Conservation (phyloP, 1,140 invertebrate genomes). For the Hycleus cichorii region DNA sequence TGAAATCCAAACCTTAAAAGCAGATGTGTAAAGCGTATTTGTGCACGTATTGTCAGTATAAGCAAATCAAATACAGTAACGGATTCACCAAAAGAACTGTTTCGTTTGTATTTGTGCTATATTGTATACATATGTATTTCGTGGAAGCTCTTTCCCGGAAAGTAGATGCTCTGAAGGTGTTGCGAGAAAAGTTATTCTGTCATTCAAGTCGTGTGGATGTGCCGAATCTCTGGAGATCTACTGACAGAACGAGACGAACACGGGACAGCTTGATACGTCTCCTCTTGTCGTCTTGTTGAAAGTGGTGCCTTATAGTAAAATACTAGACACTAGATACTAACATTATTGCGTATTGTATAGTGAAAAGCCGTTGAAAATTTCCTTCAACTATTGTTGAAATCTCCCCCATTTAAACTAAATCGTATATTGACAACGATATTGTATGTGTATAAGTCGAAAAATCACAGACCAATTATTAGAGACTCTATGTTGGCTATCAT, state of each 20-base stretch:
- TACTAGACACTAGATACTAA: too few relatives aligned
- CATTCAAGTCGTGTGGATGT: slow-evolving; percentile 29
- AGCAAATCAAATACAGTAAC: slow-evolving; percentile 19
- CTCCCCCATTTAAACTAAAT: too few relatives aligned
- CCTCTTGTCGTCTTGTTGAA: too few relatives aligned
- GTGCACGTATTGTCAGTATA: slow-evolving; percentile 13
- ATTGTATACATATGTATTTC: not conserved
- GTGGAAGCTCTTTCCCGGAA: slow-evolving; percentile 22
- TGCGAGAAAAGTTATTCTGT: slow-evolving; percentile 28
- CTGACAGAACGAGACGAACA: slow-evolving; percentile 27
- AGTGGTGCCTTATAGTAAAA: too few relatives aligned
- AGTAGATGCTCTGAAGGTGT: slow-evolving; percentile 23
- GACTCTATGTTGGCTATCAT: slow-evolving; percentile 12
- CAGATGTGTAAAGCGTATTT: slow-evolving; percentile 3
- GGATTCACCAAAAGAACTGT: not conserved
- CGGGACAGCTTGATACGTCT: slow-evolving; percentile 25
- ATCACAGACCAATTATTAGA: slow-evolving; percentile 21
- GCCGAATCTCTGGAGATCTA: slow-evolving; percentile 20
- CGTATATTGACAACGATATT: too few relatives aligned
- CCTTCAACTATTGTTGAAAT: too few relatives aligned
- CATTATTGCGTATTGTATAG: too few relatives aligned
- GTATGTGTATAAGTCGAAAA: not conserved
- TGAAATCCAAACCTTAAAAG: slow-evolving; percentile 5
- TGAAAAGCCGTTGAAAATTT: too few relatives aligned
- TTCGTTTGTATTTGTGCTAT: too few relatives aligned